These are phyloP conservation scores for Drosophila athabasca DNA, from an alignment of 1,140 invertebrate genomes.

Conservation along the genomic window DNA sequence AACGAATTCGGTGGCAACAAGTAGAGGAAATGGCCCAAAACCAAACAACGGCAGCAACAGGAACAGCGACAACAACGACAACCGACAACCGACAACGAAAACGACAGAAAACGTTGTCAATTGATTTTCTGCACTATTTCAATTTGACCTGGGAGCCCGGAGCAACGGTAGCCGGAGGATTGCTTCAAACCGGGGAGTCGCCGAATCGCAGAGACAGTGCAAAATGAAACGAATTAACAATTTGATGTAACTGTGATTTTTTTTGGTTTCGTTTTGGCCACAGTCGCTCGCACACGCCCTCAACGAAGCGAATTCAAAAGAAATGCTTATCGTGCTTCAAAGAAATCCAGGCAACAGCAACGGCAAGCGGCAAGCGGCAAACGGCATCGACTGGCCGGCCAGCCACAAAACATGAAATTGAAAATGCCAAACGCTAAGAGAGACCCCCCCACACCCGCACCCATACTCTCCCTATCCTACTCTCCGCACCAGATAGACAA, in stretches of 20 bases:
- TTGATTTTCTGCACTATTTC: slow-evolving; percentile 82
- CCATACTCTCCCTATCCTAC: slow-evolving; percentile 26
- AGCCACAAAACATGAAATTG: slow-evolving; percentile 76
- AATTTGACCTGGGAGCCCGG: slow-evolving; percentile 64
- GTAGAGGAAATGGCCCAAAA: slow-evolving; percentile 27
- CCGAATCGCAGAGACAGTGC: slow-evolving; percentile 62
- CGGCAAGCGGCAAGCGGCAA: background rate
- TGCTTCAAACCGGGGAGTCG: slow-evolving; percentile 33
- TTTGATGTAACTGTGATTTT: slow-evolving; percentile 82
- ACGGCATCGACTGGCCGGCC: slow-evolving; percentile 18
- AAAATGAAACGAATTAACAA: slow-evolving; percentile 82
- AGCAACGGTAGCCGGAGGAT: slow-evolving; percentile 63
- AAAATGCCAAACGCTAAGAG: slow-evolving; percentile 81
- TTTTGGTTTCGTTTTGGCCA: slow-evolving; percentile 20
- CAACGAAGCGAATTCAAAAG: slow-evolving; percentile 79
- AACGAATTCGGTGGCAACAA: slow-evolving; percentile 67
- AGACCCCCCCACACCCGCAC: slow-evolving; percentile 40
- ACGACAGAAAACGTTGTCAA: slow-evolving; percentile 73
- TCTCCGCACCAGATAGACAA: slow-evolving; percentile 40
- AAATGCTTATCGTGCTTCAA: slow-evolving; percentile 81
- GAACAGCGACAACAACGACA: slow-evolving; percentile 10
- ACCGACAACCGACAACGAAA: background rate
- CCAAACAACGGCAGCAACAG: slow-evolving; percentile 16
- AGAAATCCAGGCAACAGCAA: slow-evolving; percentile 71
- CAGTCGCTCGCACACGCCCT: slow-evolving; percentile 66